Evolutionary conservation across 2,113 vertebrate genomes (phyloP), one percentile per base, ranked within the genome.

Genomic region (Coracopsis vasa): DNA sequence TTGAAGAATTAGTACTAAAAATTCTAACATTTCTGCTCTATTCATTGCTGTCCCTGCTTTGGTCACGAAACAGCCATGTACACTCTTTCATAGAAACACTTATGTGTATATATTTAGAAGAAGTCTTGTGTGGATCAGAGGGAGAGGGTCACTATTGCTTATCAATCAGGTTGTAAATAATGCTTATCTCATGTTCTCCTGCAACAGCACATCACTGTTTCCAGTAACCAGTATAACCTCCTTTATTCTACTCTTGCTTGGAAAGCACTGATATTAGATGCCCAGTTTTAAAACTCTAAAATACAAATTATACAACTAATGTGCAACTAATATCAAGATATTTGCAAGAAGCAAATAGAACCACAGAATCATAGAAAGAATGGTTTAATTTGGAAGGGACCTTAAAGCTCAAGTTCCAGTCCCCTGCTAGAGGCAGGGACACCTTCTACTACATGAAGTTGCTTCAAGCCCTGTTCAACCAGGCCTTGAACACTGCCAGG

Each of bases 41-140:
- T n/a, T 71, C 17, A 48, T 20, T 60, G 14, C 10, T 37, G 48
- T 29, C 14, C 11, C 45, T 81, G 42, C 25, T 71, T 39, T 14
- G 14, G 10, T 41, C 53, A 33, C 27, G 18, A 10, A 42, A 6
- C 7, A 73, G 17, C 58, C 23, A 6, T 0, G 2, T 17, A 4
- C 18, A 21, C 1, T 42, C 4, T 29, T 83, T 33, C 11, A 2
- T 6, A 14, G 0, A 11, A 62, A 17, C 1, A 29, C 24, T 54
- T 33, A 10, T 53, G n/a, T 35, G 33, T 16, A 35, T 35, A 7
- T 24, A 35, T 24, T 35, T 58, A 58, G 56, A 35, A 35, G 56
- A 58, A 33, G 31, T 6, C 21, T 58, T 24, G 56, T 58, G 56
- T 14, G 37, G 23, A 35, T 56, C 33, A 41, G 16, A 41, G 35